Evolutionary conservation across 2,797 vertebrate genomes (phyloP).

Genomic region (Heteromormyrus szaboi): DNA sequence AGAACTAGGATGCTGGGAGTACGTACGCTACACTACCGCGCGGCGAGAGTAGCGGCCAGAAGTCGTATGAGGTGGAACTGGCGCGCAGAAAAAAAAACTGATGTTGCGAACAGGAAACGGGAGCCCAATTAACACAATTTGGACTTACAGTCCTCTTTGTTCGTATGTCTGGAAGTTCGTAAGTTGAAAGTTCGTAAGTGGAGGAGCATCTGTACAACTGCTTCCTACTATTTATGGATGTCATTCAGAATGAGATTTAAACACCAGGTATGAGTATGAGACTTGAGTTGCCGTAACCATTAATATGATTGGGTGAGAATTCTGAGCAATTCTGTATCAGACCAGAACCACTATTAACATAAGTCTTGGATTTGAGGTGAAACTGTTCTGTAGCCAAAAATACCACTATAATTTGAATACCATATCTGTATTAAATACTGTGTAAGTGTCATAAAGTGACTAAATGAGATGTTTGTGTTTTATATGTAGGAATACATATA

Average conservation of each 20-base stretch:
- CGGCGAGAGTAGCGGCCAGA: not conserved
- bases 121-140: not conserved
- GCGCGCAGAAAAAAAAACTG: not conserved
- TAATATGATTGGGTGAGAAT: not conserved
- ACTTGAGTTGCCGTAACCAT: not conserved
- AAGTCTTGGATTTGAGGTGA: not conserved
- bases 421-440: not conserved
- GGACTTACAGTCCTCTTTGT: not conserved
- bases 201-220: not conserved
- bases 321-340: not conserved
- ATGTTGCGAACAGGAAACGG: not conserved
- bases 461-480: not conserved
- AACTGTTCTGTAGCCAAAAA: not conserved
- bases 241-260: not conserved
- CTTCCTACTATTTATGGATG: not conserved
- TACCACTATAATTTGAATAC: not conserved
- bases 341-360: not conserved
- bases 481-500: not conserved
- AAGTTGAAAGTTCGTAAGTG: not conserved
- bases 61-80: too few relatives aligned
- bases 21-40: not conserved
- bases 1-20: not conserved
- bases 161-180: not conserved
- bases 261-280: not conserved
- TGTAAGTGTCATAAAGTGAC: not conserved